These are phyloP conservation scores for Coenonympha arcania DNA, from an alignment of 2,888 invertebrate genomes.

Conservation along the genomic window DNA sequence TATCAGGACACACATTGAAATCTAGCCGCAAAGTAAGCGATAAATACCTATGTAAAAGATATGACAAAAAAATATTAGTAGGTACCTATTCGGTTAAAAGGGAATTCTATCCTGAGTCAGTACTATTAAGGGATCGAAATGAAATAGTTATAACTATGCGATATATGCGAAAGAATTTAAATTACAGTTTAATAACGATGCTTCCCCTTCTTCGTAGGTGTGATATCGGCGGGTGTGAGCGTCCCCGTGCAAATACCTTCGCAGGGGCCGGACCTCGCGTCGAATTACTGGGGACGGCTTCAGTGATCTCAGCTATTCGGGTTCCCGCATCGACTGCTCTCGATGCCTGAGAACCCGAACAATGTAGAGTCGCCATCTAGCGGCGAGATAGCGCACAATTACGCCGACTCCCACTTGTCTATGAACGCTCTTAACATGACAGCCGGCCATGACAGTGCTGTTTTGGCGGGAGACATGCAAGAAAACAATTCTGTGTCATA, in stretches of 20 bases:
- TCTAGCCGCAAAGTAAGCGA: no score
- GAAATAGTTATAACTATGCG: neutral
- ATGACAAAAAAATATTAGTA: no score
- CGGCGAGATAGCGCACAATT: conserved; percentile 65
- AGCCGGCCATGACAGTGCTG: conserved; percentile 69
- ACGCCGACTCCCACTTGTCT: conserved; percentile 60
- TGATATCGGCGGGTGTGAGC: conserved; percentile 93
- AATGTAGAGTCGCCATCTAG: conserved; percentile 60
- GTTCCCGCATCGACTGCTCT: conserved; percentile 84
- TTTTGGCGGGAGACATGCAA: conserved; percentile 58
- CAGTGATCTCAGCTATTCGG: conserved; percentile 95
- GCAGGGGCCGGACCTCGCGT: conserved; percentile 83
- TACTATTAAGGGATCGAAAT: no score
- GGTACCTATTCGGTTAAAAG: no score
- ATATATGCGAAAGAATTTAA: conserved; percentile 1
- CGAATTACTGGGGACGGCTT: conserved; percentile 92
- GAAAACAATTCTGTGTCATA: conserved; percentile 59
- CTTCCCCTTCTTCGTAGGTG: conserved; percentile 76
- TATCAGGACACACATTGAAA: no score
- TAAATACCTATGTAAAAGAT: no score
- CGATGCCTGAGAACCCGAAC: conserved; percentile 77
- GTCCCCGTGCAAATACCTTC: conserved; percentile 94
- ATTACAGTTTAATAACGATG: conserved; percentile 27
- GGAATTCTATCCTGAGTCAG: no score
- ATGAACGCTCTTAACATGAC: conserved; percentile 72